phyloP scores from a whole-genome alignment of 2,888 invertebrate species.

The Limnephilus auricula region DNA sequence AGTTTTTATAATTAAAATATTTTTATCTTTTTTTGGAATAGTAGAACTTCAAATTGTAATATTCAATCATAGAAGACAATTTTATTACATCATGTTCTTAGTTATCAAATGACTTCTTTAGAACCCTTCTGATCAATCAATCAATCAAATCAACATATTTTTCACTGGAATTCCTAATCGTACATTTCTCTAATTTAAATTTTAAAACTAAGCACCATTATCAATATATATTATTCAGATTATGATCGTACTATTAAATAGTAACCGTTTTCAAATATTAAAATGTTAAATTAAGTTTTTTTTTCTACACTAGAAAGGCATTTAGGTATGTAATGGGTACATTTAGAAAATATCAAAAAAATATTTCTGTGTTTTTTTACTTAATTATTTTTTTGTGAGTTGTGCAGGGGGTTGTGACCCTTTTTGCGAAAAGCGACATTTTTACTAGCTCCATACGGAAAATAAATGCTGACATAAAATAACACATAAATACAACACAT shows the following conservation, averaged over 20 bases:
- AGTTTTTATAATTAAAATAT: background rate
- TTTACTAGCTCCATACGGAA: background rate
- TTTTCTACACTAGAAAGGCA: constrained; percentile 17
- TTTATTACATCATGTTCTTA: no score
- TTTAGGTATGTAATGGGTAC: constrained; percentile 14
- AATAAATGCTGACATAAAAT: constrained; percentile 12
- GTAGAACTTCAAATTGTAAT: no score
- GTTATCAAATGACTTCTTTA: background rate
- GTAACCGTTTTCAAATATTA: background rate
- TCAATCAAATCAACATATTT: background rate
- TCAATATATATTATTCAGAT: background rate
- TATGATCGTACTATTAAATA: constrained; percentile 20
- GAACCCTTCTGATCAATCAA: background rate
- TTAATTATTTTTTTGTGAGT: background rate
- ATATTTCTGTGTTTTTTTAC: background rate
- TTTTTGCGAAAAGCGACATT: background rate
- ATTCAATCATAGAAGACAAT: no score
- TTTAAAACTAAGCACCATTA: constrained; percentile 25
- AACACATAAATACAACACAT: background rate
- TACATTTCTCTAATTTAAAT: background rate
- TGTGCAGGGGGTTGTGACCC: background rate
- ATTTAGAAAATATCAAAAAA: background rate
- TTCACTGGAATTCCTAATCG: background rate
- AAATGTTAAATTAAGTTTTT: background rate
- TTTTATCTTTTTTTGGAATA: no score